Evolutionary conservation across 2,888 invertebrate genomes (phyloP), one percentile per base, ranked within the genome.

Genomic region (Girardia tigrina): DNA sequence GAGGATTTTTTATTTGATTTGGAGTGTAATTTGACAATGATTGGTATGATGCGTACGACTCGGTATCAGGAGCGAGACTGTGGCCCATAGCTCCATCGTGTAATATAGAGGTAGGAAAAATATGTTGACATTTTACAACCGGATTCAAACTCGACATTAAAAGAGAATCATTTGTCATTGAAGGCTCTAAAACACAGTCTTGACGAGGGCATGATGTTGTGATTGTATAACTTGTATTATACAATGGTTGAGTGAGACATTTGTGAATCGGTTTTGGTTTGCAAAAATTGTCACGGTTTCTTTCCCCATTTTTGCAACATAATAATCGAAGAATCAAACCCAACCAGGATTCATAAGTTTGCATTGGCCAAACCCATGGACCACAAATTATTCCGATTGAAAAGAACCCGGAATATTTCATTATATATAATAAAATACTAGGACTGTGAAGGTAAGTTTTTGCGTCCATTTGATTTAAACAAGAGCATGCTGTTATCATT

Each of bases 1-100:
- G 56, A 16, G 56, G 56, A n/a, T 56, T 4, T 56, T 56, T 56
- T 4, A 56, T 20, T 2, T 56, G 56, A 56, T 56, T 56, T 4
- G n/a, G 56, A 56, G n/a, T 4, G 23, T 56, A 56, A 56, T 56
- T 56, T 4, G 56, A 56, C n/a, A 56, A 23, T 4, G 56, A 56
- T 56, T 56, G 56, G 23, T 56, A 56, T 56, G 56, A 56, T 56
- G 56, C 56, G n/a, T 56, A 56, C 6, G 56, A 56, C n/a, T 56
- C 56, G 4, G 56, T 23, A 56, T 56, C 56, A 12, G 56, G 56
- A 4, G 56, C 56, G 4, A 56, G n/a, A 2, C 20, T 12, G n/a
- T 56, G 56, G 23, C 23, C n/a, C 6, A 56, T 16, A 8, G 56
- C 6, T 20, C n/a, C 23, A 20, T 56, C 56, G 23, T 56, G 56